Evolutionary conservation across 2,797 vertebrate genomes (phyloP).

Genomic region (Antrozous pallidus): DNA sequence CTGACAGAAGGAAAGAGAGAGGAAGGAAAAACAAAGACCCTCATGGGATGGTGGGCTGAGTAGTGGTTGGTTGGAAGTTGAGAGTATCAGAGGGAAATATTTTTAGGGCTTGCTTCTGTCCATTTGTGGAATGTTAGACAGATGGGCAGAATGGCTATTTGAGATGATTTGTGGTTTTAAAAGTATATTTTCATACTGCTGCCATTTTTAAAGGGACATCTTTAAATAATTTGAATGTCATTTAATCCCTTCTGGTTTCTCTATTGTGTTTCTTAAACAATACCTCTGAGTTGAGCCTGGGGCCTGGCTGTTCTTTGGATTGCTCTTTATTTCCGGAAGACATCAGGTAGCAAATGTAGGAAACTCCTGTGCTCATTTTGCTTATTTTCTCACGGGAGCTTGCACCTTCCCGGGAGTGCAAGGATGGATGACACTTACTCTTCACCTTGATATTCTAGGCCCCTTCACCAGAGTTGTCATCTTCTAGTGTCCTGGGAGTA

Average conservation of each 20-base stretch:
- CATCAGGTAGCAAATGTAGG: neutral
- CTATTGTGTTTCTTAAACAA: neutral
- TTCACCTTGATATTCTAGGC: neutral
- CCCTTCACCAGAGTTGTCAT: neutral
- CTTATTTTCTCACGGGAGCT: neutral
- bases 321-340: neutral
- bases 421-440: neutral
- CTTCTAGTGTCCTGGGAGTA: neutral
- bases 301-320: neutral
- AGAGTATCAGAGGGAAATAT: neutral
- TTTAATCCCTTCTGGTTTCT: constrained; percentile 26
- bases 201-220: neutral
- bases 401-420: neutral
- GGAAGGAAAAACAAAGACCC: neutral
- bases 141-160: neutral
- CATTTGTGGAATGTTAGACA: neutral
- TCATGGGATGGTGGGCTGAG: neutral
- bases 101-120: neutral
- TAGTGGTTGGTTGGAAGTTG: neutral
- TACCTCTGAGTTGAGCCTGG: neutral
- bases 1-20: neutral
- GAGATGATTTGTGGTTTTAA: constrained; percentile 17
- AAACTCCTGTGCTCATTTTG: neutral
- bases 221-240: constrained; percentile 42
- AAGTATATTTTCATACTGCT: neutral